These are phyloP conservation scores for Ceuthmochares aereus DNA, from an alignment of 2,113 vertebrate species.

Conservation along the genomic window DNA sequence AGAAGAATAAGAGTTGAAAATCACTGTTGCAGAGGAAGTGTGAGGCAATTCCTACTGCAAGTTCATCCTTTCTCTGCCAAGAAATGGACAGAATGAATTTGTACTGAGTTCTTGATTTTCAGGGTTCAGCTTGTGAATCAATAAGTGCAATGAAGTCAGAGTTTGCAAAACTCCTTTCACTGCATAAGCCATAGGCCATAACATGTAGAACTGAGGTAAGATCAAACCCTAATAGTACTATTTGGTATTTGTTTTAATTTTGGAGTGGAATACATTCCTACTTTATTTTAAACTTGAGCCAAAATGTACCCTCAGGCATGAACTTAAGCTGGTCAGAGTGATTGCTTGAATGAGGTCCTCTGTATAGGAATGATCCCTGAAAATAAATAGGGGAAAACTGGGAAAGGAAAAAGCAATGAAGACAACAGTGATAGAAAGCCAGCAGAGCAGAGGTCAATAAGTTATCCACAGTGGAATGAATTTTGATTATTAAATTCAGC, in stretches of 20 bases:
- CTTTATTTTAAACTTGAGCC: not conserved
- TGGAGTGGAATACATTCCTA: not conserved
- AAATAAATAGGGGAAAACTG: not conserved
- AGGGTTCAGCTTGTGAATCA: not conserved
- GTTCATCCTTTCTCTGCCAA: not conserved
- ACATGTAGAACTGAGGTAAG: not conserved
- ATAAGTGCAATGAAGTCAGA: not conserved
- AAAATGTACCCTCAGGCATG: not conserved
- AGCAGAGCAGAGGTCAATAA: not conserved
- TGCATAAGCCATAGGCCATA: not conserved
- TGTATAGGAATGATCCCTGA: not conserved
- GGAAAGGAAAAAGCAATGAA: not conserved
- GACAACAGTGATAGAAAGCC: not conserved
- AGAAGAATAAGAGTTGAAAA: not conserved
- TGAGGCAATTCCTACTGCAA: not conserved
- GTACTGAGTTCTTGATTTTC: not conserved
- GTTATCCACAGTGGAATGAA: not conserved
- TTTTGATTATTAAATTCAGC: not conserved
- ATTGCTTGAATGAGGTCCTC: not conserved
- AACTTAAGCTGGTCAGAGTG: not conserved
- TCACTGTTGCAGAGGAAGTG: not conserved
- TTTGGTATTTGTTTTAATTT: not conserved
- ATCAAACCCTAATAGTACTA: not conserved
- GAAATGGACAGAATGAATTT: not conserved
- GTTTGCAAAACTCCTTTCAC: not conserved